Percentiles rank a stretch among this genome's conserved stretches.
These are phyloP conservation scores for Promerops cafer DNA, from an alignment of 2,113 vertebrate genomes.

Conservation along the genomic window DNA sequence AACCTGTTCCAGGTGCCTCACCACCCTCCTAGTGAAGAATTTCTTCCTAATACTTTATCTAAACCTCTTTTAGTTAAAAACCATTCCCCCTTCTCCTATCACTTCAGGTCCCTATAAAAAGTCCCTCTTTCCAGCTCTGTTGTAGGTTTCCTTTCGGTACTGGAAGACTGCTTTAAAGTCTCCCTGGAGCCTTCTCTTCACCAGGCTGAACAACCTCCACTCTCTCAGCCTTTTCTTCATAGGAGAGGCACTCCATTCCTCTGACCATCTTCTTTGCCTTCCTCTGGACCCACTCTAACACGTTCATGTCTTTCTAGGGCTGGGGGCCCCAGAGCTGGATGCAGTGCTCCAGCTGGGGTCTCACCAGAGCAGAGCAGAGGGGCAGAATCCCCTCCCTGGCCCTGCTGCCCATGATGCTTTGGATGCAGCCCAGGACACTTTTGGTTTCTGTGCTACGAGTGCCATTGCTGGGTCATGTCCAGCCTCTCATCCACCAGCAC, in stretches of 20 bases:
- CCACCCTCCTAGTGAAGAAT: background rate
- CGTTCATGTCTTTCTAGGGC: background rate
- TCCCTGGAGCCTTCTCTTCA: background rate
- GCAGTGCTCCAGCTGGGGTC: rapidly evolving
- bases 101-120: background rate
- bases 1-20: background rate
- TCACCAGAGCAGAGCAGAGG: background rate
- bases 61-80: background rate
- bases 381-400: background rate
- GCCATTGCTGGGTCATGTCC: background rate
- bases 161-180: background rate
- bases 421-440: background rate
- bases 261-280: background rate
- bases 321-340: background rate
- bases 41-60: background rate
- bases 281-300: background rate
- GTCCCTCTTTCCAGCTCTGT: background rate
- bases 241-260: background rate
- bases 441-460: background rate
- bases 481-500: background rate
- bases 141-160: background rate
- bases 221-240: background rate
- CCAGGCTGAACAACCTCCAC: background rate
- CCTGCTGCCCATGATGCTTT: background rate
- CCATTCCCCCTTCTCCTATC: background rate